Conservation (phyloP, 2,113 vertebrate genomes). For the Sciurus niger region DNA sequence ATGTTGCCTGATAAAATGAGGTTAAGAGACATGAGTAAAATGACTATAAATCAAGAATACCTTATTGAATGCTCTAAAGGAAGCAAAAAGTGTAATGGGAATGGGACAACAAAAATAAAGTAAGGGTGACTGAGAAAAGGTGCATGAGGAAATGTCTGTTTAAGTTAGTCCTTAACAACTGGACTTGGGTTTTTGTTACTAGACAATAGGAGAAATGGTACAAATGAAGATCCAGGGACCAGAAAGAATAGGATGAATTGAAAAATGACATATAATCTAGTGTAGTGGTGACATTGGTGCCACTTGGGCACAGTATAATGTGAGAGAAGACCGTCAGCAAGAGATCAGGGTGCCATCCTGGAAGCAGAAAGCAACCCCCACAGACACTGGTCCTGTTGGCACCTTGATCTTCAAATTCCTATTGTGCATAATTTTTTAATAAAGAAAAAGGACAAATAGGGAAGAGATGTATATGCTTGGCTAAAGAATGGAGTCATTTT, state of each 20-base stretch:
- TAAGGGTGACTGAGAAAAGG: fast-evolving
- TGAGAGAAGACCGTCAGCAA: background rate
- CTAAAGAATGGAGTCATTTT: background rate
- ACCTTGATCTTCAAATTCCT: background rate
- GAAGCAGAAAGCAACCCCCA: too few relatives aligned
- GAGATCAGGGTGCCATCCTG: background rate
- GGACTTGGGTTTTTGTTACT: background rate
- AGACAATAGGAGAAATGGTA: background rate
- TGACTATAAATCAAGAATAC: background rate
- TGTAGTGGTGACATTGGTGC: background rate
- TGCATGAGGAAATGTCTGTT: background rate
- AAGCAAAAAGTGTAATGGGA: background rate
- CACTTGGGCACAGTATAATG: background rate
- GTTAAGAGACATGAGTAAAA: background rate
- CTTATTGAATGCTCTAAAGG: background rate
- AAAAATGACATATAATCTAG: background rate
- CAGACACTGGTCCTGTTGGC: too few relatives aligned
- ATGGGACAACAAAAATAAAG: background rate
- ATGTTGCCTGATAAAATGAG: background rate
- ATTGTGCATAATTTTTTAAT: background rate
- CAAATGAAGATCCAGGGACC: background rate
- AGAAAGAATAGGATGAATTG: background rate
- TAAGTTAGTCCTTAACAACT: background rate
- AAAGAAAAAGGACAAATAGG: background rate
- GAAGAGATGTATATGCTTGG: background rate